Percentiles rank a stretch among this genome's conserved stretches.
phyloP scores from a whole-genome alignment of 2,888 invertebrate species.

The Mechanitis messenoides region DNA sequence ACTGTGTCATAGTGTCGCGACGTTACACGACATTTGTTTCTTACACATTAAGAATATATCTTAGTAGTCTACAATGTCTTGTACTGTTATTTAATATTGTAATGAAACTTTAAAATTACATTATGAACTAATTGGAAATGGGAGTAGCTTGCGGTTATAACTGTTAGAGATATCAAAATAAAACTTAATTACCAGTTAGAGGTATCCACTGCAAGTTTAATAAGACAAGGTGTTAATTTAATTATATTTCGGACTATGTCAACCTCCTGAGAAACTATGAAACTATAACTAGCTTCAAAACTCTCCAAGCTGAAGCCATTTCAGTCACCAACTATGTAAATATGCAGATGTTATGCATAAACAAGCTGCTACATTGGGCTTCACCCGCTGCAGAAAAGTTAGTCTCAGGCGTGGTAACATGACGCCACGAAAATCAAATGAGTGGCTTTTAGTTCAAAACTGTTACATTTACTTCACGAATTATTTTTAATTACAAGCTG shows the following conservation, averaged over 20 bases:
- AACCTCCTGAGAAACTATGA: constrained; percentile 10
- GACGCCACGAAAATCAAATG: constrained; percentile 21
- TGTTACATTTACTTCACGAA: neutral
- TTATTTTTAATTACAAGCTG: neutral
- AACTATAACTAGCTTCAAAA: constrained; percentile 18
- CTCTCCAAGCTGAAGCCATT: constrained; percentile 24
- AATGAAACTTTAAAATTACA: too few species aligned
- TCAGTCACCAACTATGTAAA: constrained; percentile 29
- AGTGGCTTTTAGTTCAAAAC: constrained; percentile 13
- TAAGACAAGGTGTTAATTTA: constrained; percentile 1
- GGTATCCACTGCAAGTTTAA: constrained; percentile 2
- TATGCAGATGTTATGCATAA: constrained; percentile 31
- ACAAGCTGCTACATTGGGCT: constrained; percentile 29
- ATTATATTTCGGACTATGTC: neutral
- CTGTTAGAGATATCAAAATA: neutral
- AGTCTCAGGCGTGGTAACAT: constrained; percentile 17
- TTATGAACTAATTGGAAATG: too few species aligned
- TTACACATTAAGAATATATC: constrained; percentile 1
- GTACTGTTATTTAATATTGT: neutral
- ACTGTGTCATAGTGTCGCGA: constrained; percentile 50
- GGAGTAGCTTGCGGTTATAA: too few species aligned
- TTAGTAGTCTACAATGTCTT: neutral
- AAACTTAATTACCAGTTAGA: neutral
- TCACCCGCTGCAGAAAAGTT: constrained; percentile 28
- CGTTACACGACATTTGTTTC: constrained; percentile 7